Base-by-base conservation (phyloP, 2,888 invertebrate species). In the Prosapia bicincta region DNA sequence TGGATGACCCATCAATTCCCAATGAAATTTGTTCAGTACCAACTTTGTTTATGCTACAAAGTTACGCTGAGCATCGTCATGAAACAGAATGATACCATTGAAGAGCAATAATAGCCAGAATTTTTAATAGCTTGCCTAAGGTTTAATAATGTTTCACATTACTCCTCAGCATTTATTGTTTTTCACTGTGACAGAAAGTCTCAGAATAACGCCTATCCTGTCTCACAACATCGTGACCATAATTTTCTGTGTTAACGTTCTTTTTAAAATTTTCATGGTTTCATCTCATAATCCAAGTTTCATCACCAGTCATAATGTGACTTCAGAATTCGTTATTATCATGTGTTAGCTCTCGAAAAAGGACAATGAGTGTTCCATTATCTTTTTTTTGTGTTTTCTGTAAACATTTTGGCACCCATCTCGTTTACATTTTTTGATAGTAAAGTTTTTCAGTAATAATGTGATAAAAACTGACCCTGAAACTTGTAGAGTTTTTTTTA, bases 21-120 rank as follows among this genome's bases (percentile, higher is more conserved):
- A 75, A 5, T 66, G 26, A 69, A 75, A 74, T 15, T 5, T 28
- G 1, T 54, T 13, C n/a, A 74, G 70, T 3, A 25, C 26, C n/a
- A 9, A 13, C 25, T 66, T 20, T 32, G 66, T 71, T 13, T 26
- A 38, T 3, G 26, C 24, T 9, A 79, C 77, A 7, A 72, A 66
- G 76, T 80, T 77, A 1, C 76, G 76, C n/a, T 9, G 75, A 38
- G 25, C 79, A 28, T 80, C 80, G 77, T 80, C 77, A 67, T 80
- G 79, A n/a, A 77, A 70, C 20, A 79, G 70, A 32, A 15, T 67
- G 25, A 79, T 72, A 43, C 75, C 76, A 23, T 65, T 38, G 6
- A 76, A 78, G 69, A 76, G 73, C 78, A 54, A 78, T 74, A 43
- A 77, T 78, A 30, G 81, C 71, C 77, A 67, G 43, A 66, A 26